Conservation (phyloP, 1,140 invertebrate species). For the Zaprionus inermis region DNA sequence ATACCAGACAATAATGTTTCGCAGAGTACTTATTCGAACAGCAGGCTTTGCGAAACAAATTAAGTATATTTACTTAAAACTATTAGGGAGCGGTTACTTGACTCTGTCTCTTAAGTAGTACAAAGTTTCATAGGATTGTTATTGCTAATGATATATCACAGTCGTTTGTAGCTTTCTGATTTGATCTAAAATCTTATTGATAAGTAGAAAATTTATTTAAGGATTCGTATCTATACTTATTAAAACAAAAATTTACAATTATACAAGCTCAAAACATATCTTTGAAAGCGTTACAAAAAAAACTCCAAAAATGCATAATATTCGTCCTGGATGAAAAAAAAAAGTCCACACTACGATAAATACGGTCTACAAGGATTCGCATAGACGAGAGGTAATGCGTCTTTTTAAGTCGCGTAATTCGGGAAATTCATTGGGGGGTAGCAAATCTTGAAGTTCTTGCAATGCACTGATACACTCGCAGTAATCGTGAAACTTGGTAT, state of each 20-base stretch:
- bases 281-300: background rate
- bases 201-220: too few species aligned
- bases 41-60: background rate
- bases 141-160: too few species aligned
- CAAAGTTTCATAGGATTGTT: too few species aligned
- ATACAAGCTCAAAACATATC: background rate
- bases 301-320: background rate
- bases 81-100: too few species aligned
- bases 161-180: too few species aligned
- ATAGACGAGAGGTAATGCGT: conserved; percentile 10
- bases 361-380: conserved; percentile 7
- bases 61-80: too few species aligned
- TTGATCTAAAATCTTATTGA: too few species aligned
- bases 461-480: conserved; percentile 42
- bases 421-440: conserved; percentile 27
- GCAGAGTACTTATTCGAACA: background rate
- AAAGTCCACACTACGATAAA: background rate
- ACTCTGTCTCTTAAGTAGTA: too few species aligned
- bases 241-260: background rate
- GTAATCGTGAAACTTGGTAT: conserved; percentile 32
- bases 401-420: background rate
- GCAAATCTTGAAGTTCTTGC: conserved; percentile 32
- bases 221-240: background rate
- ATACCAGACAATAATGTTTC: background rate
- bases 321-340: background rate